phyloP scores from a whole-genome alignment of 2,113 vertebrate genomes.

The Callipepla californica region DNA sequence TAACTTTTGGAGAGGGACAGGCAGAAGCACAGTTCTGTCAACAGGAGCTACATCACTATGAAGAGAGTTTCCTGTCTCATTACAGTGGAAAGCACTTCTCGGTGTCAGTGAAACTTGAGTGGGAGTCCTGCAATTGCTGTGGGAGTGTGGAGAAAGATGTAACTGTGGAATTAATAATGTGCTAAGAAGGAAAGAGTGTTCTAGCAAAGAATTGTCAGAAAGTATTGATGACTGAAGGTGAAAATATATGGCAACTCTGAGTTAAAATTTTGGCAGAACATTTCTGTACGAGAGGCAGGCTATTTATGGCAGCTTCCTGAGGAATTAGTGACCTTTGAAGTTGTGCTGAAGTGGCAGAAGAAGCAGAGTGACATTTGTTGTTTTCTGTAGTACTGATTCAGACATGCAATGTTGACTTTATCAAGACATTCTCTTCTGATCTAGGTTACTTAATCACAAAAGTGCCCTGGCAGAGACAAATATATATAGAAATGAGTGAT shows the following conservation, averaged over 20 bases:
- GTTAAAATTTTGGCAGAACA: constrained; percentile 47
- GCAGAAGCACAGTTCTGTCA: background rate
- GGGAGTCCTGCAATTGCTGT: background rate
- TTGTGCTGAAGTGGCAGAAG: constrained; percentile 59
- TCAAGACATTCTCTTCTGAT: background rate
- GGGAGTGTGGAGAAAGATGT: background rate
- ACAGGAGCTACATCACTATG: background rate
- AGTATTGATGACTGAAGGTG: constrained; percentile 36
- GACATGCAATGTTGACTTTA: background rate
- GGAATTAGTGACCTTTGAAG: constrained; percentile 52
- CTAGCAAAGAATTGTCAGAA: constrained; percentile 27
- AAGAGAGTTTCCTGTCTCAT: background rate
- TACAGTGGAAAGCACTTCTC: background rate
- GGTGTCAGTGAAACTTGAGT: background rate
- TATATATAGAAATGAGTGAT: background rate
- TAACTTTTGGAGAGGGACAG: background rate
- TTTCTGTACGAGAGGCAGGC: background rate
- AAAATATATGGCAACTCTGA: constrained; percentile 17
- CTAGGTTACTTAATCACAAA: background rate
- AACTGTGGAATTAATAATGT: constrained; percentile 24
- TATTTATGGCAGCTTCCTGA: constrained; percentile 51
- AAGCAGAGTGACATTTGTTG: constrained; percentile 44
- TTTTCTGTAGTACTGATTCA: constrained; percentile 39
- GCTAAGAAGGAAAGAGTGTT: constrained; percentile 14
- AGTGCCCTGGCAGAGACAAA: background rate